A percentile compares a stretch with the other conserved stretches of the same genome.
These are phyloP conservation scores for Pedicia rivosa DNA, from an alignment of 2,888 invertebrate species.

Conservation along the genomic window DNA sequence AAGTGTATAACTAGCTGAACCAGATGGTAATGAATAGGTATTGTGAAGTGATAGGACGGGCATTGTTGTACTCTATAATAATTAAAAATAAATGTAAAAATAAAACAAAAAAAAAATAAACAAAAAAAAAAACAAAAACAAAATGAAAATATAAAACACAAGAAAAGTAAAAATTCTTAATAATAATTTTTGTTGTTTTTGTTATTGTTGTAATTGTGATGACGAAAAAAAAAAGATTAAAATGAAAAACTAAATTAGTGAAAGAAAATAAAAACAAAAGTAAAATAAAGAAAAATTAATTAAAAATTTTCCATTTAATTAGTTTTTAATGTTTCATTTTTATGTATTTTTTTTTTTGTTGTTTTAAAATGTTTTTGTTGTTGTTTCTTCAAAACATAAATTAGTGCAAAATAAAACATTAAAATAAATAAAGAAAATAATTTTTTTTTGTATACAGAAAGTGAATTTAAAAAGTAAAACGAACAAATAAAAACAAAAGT, in stretches of 20 bases:
- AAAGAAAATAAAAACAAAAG: too few species aligned
- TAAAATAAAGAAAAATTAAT: too few species aligned
- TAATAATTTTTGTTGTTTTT: conserved; percentile 1
- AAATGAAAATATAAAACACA: neutral
- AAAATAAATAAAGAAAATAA: too few species aligned
- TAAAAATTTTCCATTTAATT: too few species aligned
- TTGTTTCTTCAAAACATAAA: too few species aligned
- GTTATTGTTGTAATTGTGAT: neutral
- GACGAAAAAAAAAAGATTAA: too few species aligned
- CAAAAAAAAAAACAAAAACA: neutral
- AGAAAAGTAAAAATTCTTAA: neutral
- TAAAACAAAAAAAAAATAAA: neutral
- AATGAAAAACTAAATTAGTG: too few species aligned
- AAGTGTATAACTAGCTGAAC: conserved; percentile 29
- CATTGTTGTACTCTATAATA: conserved; percentile 44
- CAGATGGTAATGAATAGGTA: conserved; percentile 30
- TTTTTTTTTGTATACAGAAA: too few species aligned
- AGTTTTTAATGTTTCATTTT: neutral
- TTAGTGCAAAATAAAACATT: too few species aligned
- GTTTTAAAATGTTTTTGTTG: too few species aligned
- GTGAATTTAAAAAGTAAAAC: neutral
- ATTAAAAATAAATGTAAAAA: neutral
- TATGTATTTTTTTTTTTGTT: conserved; percentile 1
- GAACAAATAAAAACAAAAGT: too few species aligned
- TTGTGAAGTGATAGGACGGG: conserved; percentile 37